Base-by-base conservation (phyloP, 2,113 vertebrate genomes). In the Ondatra zibethicus region DNA sequence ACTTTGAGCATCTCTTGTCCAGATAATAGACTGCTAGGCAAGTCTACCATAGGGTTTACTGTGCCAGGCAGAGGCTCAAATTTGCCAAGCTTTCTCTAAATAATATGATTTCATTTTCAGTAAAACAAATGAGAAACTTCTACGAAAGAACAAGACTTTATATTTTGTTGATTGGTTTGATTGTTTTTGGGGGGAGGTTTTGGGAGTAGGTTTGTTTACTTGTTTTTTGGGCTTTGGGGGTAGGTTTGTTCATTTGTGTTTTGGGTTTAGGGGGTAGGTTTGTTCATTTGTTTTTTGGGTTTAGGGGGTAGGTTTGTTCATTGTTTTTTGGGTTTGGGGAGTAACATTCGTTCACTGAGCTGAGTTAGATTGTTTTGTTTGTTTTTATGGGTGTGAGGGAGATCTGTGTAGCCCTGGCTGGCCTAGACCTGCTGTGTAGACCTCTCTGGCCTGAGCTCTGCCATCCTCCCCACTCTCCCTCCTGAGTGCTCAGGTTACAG, bases 91-190 rank as follows among this genome's bases (percentile, higher is more conserved):
- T 45, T 89, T 91, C 90, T 52, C 31, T 89, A 19, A 27, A 72
- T 4, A 63, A 70, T 92, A 85, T 92, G 58, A 50, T 89, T 81
- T 93, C 29, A 52, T 82, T 75, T 5, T 93, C 92, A 84, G 21
- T 12, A 42, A 84, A 84, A 84, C 58, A 85, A 39, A 7, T 47
- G 66, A 91, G 84, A 55, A 93, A 42, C 12, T 81, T 77, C 29
- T 86, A 39, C 25, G 66, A 42, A 87, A 36, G 61, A 93, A 68
- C 5, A 80, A 55, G 11, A 9, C 47, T 88, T 52, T 70, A 63
- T 33, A 13, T 11, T 87, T 66, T 50, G 16, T 33, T 86, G 50
- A 29, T 47, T 77, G 45, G 27, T 45, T 31, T 65, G 63, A 27
- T 65, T 65, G 27, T 61, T 63, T 58, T 23, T 3, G 4, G 52